Base-by-base conservation (phyloP, 2,888 invertebrate genomes). In the Carabus problematicus region DNA sequence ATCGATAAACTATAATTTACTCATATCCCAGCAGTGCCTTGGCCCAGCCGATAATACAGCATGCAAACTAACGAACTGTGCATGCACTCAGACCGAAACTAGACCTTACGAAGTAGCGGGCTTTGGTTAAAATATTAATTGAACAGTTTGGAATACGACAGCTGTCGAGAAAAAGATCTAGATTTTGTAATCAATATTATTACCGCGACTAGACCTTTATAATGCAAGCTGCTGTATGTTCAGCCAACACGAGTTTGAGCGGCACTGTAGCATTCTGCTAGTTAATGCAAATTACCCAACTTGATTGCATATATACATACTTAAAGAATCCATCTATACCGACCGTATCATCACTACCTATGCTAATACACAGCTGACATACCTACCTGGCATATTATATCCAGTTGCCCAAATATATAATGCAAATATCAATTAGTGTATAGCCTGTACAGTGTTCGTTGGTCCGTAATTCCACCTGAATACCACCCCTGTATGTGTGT, bases 401-500 rank as follows among this genome's bases (percentile, higher is more conserved):
- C 47, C 66, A 61, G 62, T 67, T 56, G 45, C 43, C 43, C 9
- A 16, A 70, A 72, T 73, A 70, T 70, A 73, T 72, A 72, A 72
- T 73, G 71, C 68, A 73, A 72, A 72, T 72, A 73, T 72, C 72
- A 73, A 73, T 73, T 73, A 72, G 73, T 62, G 64, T 54, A 40
- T 56, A 42, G 8, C 29, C 29, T 6, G 29, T 29, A 3, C 6
- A 2, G 6, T 6, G 29, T 29, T 29, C 29, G 29, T 29, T 29
- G 3, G 29, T 6, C 6, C 29, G 29, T 29, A 29, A 2, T 29
- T 3, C 6, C 29, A 29, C 6, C 29, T 29, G 29, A 29, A 29
- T 29, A 6, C n/a, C 29, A 29, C 29, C 3, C 6, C 3, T 29
- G 29, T 29, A 6, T 29, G 29, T 29, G 29, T 29, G 29, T 29